Evolutionary conservation across 2,797 vertebrate genomes (phyloP).

Genomic region (Apogon hyalosoma): DNA sequence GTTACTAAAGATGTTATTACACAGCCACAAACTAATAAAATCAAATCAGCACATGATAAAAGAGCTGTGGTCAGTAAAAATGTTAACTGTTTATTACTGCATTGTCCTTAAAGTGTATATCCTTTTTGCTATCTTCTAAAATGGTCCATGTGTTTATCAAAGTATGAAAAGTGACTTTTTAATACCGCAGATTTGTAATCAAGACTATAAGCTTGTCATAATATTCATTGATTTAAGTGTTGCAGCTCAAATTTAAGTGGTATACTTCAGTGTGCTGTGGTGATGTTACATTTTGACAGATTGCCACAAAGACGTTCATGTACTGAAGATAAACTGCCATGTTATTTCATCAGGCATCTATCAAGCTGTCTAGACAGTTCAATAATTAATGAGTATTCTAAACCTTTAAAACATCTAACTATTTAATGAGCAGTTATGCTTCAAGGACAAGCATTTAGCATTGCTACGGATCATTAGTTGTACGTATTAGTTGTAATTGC

Average conservation of each 20-base stretch:
- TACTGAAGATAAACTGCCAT: slow-evolving; percentile 55
- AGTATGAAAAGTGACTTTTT: neutral
- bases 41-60: neutral
- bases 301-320: slow-evolving; percentile 37
- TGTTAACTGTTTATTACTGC: no score
- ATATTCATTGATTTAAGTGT: slow-evolving; percentile 2
- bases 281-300: slow-evolving; percentile 35
- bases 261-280: neutral
- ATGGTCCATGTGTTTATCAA: neutral
- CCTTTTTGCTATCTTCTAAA: neutral
- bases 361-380: slow-evolving; percentile 78
- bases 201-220: neutral
- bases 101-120: neutral
- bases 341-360: slow-evolving; percentile 72
- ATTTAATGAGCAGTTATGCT: slow-evolving; percentile 75
- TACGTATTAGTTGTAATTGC: slow-evolving; percentile 4
- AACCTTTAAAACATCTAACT: slow-evolving; percentile 73
- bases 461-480: slow-evolving; percentile 30
- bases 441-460: slow-evolving; percentile 48
- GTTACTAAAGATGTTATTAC: neutral
- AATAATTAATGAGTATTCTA: slow-evolving; percentile 78
- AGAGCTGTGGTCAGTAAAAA: neutral
- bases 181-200: neutral
- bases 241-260: slow-evolving; percentile 13
- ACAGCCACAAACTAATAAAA: neutral